Conservation (phyloP, 2,888 invertebrate species). For the Phaonia tiefii region DNA sequence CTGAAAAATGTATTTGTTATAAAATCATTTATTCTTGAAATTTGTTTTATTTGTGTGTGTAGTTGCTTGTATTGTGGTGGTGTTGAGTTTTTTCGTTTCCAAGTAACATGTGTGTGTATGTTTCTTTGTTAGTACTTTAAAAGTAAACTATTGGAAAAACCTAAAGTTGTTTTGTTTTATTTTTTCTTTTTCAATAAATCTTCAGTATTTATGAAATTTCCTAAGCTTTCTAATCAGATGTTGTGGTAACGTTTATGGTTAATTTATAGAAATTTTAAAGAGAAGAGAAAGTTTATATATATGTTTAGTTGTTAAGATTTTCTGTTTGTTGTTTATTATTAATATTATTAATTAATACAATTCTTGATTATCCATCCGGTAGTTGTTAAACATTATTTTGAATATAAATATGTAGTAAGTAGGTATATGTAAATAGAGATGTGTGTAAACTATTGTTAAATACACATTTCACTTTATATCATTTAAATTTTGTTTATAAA, state of each 20-base stretch:
- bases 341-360: conserved; percentile 45
- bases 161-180: conserved; percentile 15
- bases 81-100: neutral
- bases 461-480: conserved; percentile 28
- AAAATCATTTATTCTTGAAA: conserved; percentile 1
- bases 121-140: conserved; percentile 27
- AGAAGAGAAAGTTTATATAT: conserved; percentile 66
- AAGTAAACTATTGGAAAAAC: neutral
- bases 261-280: conserved; percentile 55
- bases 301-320: conserved; percentile 12
- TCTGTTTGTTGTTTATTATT: conserved; percentile 27
- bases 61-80: neutral
- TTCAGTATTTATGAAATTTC: conserved; percentile 16
- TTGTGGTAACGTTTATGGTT: conserved; percentile 1
- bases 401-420: conserved; percentile 24
- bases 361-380: conserved; percentile 19
- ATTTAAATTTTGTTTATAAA: neutral
- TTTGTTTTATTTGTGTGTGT: neutral
- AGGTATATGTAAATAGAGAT: conserved; percentile 34
- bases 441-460: conserved; percentile 60
- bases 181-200: conserved; percentile 3
- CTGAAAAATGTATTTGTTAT: conserved; percentile 5
- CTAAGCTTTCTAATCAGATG: neutral
- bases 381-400: conserved; percentile 43
- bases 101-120: conserved; percentile 36